Evolutionary conservation across 1,140 invertebrate genomes (phyloP).

Genomic region (Linepithema humile): DNA sequence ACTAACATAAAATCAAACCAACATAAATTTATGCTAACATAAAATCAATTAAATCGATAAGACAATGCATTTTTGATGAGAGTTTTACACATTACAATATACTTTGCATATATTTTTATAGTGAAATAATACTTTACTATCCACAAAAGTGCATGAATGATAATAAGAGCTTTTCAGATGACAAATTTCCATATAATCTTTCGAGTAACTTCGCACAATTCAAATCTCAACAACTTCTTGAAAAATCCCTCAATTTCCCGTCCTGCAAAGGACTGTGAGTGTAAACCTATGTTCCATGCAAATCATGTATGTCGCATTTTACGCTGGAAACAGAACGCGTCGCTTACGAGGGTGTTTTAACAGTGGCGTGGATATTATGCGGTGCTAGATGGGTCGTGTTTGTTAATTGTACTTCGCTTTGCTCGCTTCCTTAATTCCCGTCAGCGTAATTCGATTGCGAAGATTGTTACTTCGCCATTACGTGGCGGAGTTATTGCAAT

Average conservation of each 20-base stretch:
- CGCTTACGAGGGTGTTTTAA: slow-evolving; percentile 15
- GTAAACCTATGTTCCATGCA: slow-evolving; percentile 9
- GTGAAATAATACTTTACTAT: not conserved
- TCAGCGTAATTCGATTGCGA: slow-evolving; percentile 18
- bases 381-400: not conserved
- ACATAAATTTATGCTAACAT: too few relatives aligned
- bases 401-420: slow-evolving; percentile 31
- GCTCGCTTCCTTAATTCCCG: slow-evolving; percentile 6
- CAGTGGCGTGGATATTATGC: not conserved
- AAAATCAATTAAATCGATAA: not conserved
- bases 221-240: too few relatives aligned
- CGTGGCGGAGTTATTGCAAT: slow-evolving; percentile 11
- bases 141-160: not conserved
- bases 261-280: not conserved
- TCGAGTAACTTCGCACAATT: too few relatives aligned
- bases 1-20: too few relatives aligned
- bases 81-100: too few relatives aligned
- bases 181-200: too few relatives aligned
- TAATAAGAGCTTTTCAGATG: not conserved
- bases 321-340: not conserved
- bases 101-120: not conserved
- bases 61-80: not conserved
- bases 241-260: too few relatives aligned
- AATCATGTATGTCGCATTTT: slow-evolving; percentile 21
- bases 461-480: slow-evolving; percentile 29